Evolutionary conservation across 2,113 vertebrate genomes (phyloP).

Genomic region (Puntigrus tetrazona): DNA sequence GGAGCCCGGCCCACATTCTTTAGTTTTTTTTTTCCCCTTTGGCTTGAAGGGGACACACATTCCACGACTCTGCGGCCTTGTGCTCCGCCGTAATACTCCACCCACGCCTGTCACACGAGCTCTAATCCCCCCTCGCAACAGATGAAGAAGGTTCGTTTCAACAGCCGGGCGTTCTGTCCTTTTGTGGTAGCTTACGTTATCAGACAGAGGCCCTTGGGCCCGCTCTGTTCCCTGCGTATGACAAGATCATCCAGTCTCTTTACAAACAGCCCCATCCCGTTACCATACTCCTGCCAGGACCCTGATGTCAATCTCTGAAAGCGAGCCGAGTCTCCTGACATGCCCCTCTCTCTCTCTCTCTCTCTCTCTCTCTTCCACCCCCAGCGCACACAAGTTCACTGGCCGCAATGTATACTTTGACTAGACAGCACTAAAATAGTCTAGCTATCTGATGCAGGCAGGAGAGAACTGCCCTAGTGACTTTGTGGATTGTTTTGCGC

Average conservation of each 20-base stretch:
- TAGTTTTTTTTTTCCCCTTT: conserved; percentile 51
- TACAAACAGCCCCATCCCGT: neutral
- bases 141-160: conserved; percentile 71
- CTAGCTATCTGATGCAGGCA: conserved; percentile 17
- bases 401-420: conserved; percentile 35
- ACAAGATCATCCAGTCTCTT: conserved; percentile 6
- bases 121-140: conserved; percentile 62
- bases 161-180: conserved; percentile 68
- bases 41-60: conserved; percentile 53
- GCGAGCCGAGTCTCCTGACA: neutral
- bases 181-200: conserved; percentile 65
- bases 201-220: neutral
- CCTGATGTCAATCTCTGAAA: conserved; percentile 16
- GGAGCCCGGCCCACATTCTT: conserved; percentile 61
- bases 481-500: neutral
- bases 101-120: conserved; percentile 57
- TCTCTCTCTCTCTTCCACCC: neutral
- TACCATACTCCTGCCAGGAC: neutral
- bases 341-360: neutral
- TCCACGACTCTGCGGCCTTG: conserved; percentile 48
- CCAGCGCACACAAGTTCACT: conserved; percentile 17
- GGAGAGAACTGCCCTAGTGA: conserved; percentile 10
- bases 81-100: conserved; percentile 8
- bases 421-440: conserved; percentile 41
- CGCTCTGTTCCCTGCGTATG: conserved; percentile 33